These are phyloP conservation scores for Arothron firmamentum DNA, from an alignment of 2,113 vertebrate species.

Conservation along the genomic window DNA sequence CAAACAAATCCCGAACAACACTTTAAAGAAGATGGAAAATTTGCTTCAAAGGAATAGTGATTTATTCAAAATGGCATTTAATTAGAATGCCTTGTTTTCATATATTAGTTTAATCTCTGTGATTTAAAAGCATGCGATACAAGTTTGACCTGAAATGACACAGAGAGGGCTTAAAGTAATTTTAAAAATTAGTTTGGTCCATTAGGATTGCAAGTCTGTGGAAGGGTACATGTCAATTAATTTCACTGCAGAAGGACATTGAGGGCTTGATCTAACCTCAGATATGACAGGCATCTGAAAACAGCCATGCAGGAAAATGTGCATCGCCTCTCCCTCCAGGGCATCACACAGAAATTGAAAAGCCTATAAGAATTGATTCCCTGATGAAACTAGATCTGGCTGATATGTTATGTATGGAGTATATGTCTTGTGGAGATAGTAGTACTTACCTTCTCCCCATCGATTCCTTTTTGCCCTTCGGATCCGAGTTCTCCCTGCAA, in stretches of 20 bases:
- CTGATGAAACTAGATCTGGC: constrained; percentile 60
- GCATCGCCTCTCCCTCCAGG: constrained; percentile 39
- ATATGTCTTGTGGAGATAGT: constrained; percentile 61
- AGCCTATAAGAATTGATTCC: constrained; percentile 71
- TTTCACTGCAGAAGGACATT: constrained; percentile 57
- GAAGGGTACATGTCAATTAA: constrained; percentile 58
- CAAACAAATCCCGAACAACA: constrained; percentile 35
- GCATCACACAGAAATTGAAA: constrained; percentile 66
- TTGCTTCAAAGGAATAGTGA: neutral
- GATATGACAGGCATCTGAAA: constrained; percentile 61
- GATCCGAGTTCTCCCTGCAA: constrained; percentile 69
- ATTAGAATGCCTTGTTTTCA: neutral
- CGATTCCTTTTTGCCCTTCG: constrained; percentile 64
- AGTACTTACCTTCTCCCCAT: constrained; percentile 73
- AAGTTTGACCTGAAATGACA: constrained; percentile 52
- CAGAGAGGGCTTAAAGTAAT: constrained; percentile 39
- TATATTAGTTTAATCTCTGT: neutral
- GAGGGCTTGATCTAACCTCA: constrained; percentile 43
- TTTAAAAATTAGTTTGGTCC: constrained; percentile 52
- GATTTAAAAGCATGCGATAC: constrained; percentile 47
- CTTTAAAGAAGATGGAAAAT: constrained; percentile 4
- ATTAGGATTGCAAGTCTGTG: constrained; percentile 59
- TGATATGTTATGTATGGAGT: constrained; percentile 69
- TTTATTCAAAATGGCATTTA: neutral
- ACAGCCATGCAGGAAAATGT: constrained; percentile 43